These are phyloP conservation scores for Solenopsis fugax DNA, from an alignment of 1,140 invertebrate species.

Conservation along the genomic window DNA sequence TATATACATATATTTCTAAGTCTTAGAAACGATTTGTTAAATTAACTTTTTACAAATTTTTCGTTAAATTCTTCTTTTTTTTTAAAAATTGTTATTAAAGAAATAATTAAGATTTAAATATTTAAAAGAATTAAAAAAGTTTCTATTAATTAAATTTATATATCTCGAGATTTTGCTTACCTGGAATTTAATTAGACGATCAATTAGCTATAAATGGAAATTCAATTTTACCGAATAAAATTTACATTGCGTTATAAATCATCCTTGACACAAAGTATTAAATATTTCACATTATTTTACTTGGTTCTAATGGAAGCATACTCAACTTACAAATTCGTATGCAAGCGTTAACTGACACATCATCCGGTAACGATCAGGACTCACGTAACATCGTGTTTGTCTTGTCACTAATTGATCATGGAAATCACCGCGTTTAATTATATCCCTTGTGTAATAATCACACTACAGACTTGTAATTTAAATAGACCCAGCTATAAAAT, in stretches of 20 bases:
- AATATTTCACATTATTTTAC: not conserved
- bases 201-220: not conserved
- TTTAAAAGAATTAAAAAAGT: not conserved
- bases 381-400: conserved; percentile 1
- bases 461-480: not conserved
- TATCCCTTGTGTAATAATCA: not conserved
- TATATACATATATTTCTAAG: no score
- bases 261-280: no score
- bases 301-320: not conserved
- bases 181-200: not conserved
- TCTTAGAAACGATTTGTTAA: not conserved
- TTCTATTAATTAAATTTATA: not conserved
- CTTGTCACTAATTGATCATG: conserved; percentile 8
- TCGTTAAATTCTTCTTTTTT: not conserved
- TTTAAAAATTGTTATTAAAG: conserved; percentile 18
- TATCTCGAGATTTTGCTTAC: not conserved
- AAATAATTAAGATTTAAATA: not conserved
- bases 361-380: not conserved
- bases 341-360: conserved; percentile 3
- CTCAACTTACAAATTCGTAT: not conserved
- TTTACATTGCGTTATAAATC: not conserved
- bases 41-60: not conserved
- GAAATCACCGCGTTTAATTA: not conserved
- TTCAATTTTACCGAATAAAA: conserved; percentile 8
- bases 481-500: not conserved